Percentiles rank a stretch among this genome's conserved stretches.
Evolutionary conservation across 2,113 vertebrate species (phyloP).

Genomic region (Camelus dromedarius): DNA sequence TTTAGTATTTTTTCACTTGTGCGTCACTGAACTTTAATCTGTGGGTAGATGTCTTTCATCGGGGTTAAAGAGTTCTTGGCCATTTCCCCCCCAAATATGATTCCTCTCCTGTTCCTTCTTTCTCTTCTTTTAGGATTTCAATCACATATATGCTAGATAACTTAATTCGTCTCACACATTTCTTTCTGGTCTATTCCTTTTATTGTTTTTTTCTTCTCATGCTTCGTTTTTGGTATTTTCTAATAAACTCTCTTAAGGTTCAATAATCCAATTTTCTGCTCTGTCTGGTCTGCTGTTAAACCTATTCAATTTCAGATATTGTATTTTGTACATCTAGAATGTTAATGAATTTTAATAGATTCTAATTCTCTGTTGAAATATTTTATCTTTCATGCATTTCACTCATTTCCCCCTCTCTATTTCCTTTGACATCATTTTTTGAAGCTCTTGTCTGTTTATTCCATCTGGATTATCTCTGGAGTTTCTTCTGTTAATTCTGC

Average conservation of each 20-base stretch:
- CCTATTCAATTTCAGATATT: neutral
- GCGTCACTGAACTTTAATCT: neutral
- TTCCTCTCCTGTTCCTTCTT: neutral
- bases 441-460: neutral
- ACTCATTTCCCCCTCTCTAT: neutral
- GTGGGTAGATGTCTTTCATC: constrained; percentile 51
- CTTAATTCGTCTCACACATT: neutral
- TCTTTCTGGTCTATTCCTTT: constrained; percentile 20
- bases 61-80: neutral
- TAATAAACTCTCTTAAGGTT: neutral
- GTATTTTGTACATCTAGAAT: neutral
- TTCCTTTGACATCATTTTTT: neutral
- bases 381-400: neutral
- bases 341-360: neutral
- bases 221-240: neutral
- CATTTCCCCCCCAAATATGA: neutral
- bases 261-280: neutral
- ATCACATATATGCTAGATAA: neutral
- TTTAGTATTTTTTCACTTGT: neutral
- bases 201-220: neutral
- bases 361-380: constrained; percentile 17
- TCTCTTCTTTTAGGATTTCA: neutral
- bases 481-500: neutral
- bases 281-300: neutral
- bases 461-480: neutral